Percentiles rank a stretch among this genome's conserved stretches.
Evolutionary conservation across 2,797 vertebrate genomes (phyloP).

Genomic region (Pantherophis alleghaniensis): DNA sequence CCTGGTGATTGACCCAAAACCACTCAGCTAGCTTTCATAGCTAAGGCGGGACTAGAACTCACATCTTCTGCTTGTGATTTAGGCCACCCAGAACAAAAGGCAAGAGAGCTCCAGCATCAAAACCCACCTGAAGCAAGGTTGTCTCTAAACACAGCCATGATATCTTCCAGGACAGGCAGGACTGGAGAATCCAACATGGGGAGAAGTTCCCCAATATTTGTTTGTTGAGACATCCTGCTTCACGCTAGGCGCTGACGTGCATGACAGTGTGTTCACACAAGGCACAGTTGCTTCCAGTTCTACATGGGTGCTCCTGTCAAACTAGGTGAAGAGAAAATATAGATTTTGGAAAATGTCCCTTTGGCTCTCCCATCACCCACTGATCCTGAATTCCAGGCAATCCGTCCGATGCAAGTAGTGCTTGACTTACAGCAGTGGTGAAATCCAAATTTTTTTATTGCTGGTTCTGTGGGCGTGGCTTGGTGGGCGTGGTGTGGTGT

Average conservation of each 20-base stretch:
- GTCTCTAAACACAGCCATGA: conserved; percentile 88
- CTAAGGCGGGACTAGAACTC: too few species aligned
- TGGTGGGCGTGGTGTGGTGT: too few species aligned
- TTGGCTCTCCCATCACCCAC: background rate
- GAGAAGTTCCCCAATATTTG: conserved; percentile 88
- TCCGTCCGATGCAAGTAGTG: background rate
- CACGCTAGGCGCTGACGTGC: conserved; percentile 44
- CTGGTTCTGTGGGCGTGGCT: too few species aligned
- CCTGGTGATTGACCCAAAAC: too few species aligned
- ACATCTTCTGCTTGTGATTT: background rate
- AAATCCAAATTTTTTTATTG: too few species aligned
- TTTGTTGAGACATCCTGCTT: conserved; percentile 89
- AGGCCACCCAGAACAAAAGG: background rate
- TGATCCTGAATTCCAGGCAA: background rate
- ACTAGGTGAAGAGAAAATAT: conserved; percentile 40
- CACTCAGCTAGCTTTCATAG: too few species aligned
- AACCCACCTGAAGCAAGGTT: conserved; percentile 88
- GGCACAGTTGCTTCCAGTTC: conserved; percentile 62
- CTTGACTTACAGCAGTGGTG: background rate
- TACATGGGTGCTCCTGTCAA: conserved; percentile 69
- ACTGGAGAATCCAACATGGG: conserved; percentile 90
- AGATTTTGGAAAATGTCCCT: background rate
- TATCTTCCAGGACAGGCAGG: conserved; percentile 88
- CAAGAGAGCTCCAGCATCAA: background rate
- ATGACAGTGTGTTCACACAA: conserved; percentile 54